Evolutionary conservation across 2,888 invertebrate genomes (phyloP).

Genomic region (Chymomyza amoena): DNA sequence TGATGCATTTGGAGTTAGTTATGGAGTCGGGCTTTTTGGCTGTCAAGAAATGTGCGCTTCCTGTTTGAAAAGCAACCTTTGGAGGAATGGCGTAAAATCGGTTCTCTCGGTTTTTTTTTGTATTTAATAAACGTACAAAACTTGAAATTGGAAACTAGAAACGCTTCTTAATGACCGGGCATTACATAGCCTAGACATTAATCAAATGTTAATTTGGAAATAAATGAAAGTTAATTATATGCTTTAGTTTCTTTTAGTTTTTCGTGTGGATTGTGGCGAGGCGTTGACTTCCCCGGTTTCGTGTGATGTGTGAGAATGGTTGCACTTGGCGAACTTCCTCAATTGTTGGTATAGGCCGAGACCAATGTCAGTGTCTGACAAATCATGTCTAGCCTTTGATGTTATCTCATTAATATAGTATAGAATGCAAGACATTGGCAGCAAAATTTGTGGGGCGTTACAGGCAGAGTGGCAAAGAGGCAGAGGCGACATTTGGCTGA

Average conservation of each 20-base stretch:
- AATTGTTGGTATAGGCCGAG: neutral
- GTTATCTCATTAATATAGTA: conserved; percentile 47
- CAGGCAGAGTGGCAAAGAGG: too few relatives aligned
- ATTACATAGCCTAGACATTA: conserved; percentile 21
- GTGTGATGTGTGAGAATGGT: conserved; percentile 49
- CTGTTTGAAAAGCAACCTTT: neutral
- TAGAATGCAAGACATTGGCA: neutral
- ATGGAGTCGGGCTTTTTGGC: neutral
- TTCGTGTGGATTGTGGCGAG: neutral
- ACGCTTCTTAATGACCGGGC: neutral
- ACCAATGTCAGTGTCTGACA: conserved; percentile 40
- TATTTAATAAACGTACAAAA: neutral
- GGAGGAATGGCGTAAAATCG: neutral
- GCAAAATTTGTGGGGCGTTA: neutral
- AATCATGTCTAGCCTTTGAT: conserved; percentile 74
- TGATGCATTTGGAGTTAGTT: neutral
- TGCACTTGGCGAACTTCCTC: conserved; percentile 42
- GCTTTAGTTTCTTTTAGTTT: conserved; percentile 31
- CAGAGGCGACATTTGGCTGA: neutral
- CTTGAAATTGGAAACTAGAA: neutral
- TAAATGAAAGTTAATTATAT: conserved; percentile 75
- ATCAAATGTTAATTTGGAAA: conserved; percentile 73
- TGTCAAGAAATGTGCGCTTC: neutral
- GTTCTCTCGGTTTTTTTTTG: neutral
- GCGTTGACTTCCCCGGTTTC: neutral